Evolutionary conservation across 2,888 invertebrate genomes (phyloP).

Genomic region (Zelleria hepariella): DNA sequence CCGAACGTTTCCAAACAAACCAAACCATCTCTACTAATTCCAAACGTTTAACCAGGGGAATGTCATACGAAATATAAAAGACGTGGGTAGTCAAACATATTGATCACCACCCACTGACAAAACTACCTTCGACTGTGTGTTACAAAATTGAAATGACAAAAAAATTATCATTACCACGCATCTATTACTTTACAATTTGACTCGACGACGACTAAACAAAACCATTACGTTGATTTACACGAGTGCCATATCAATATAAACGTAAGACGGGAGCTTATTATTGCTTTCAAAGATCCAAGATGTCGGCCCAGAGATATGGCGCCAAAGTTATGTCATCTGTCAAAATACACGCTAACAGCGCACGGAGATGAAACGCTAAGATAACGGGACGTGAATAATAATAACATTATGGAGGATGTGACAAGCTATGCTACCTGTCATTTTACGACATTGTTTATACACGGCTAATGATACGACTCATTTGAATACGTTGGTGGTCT

Average conservation of each 20-base stretch:
- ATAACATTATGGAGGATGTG: slow-evolving; percentile 50
- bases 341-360: slow-evolving; percentile 70
- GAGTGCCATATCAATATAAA: slow-evolving; percentile 42
- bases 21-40: too few relatives aligned
- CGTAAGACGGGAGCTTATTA: slow-evolving; percentile 70
- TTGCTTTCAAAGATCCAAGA: slow-evolving; percentile 58
- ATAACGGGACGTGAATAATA: slow-evolving; percentile 49
- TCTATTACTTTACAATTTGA: neutral
- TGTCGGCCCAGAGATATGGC: slow-evolving; percentile 56
- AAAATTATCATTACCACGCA: neutral
- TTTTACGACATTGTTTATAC: slow-evolving; percentile 63
- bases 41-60: too few relatives aligned
- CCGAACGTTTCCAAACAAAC: too few relatives aligned
- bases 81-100: neutral
- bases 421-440: slow-evolving; percentile 60
- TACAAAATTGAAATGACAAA: neutral
- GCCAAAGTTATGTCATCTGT: slow-evolving; percentile 71
- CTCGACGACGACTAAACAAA: slow-evolving; percentile 16
- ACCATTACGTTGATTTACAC: slow-evolving; percentile 55
- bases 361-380: slow-evolving; percentile 36
- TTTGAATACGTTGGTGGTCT: slow-evolving; percentile 67
- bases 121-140: neutral
- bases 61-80: too few relatives aligned
- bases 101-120: neutral
- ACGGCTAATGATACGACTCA: slow-evolving; percentile 60